Percentiles rank a stretch among this genome's conserved stretches.
These are phyloP conservation scores for Epinotia bilunana DNA, from an alignment of 2,888 invertebrate species.

Conservation along the genomic window DNA sequence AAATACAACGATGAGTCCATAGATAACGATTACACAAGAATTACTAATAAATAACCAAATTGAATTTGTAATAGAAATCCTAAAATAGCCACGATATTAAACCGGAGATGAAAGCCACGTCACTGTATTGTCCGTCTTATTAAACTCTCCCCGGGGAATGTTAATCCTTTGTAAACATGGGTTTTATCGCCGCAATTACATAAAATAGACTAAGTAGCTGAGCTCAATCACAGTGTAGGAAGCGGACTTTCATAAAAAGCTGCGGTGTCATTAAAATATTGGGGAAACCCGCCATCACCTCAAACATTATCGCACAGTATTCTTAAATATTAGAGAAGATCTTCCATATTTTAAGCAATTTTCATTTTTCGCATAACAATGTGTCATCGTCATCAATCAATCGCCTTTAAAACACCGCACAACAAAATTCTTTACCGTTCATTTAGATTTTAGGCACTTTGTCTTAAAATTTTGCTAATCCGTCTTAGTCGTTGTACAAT, in stretches of 20 bases:
- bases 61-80: conserved; percentile 16
- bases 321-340: background rate
- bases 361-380: no score
- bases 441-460: background rate
- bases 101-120: conserved; percentile 25
- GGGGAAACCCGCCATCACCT: conserved; percentile 1
- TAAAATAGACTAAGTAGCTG: conserved; percentile 13
- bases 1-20: background rate
- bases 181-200: conserved; percentile 11
- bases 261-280: conserved; percentile 1
- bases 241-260: background rate
- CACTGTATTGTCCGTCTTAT: conserved; percentile 22
- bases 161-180: conserved; percentile 31
- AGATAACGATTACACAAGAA: background rate
- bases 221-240: background rate
- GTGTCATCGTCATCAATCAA: no score
- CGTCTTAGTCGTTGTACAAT: background rate
- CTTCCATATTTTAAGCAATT: background rate
- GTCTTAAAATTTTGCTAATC: conserved; percentile 1
- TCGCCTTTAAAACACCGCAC: background rate
- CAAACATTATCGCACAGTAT: background rate
- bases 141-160: conserved; percentile 27
- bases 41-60: background rate
- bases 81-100: conserved; percentile 20
- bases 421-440: background rate